Evolutionary conservation across 2,888 invertebrate genomes (phyloP), one percentile per base, ranked within the genome.

Genomic region (Leptogaster cylindrica): DNA sequence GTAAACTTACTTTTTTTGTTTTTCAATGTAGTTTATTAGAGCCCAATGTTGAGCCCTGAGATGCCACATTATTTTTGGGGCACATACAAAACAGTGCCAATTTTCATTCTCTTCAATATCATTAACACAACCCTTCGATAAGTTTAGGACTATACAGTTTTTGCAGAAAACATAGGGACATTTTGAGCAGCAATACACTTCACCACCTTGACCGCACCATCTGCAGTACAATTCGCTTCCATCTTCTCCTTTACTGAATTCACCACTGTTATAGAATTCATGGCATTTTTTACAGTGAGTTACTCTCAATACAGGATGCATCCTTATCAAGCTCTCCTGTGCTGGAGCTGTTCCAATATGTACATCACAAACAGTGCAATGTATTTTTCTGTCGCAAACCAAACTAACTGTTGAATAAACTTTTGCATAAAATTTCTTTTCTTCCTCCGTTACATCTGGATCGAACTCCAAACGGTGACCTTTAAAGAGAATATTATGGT

Each of bases 171-270:
- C 89, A 81, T 85, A 88, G 51, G 88, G 86, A 71, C 92, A 92
- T 70, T 86, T 85, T 1, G 91, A 87, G 75, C 92, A 92, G 76
- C 91, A 92, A 75, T 90, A 88, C 1, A 92, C 89, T 79, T 89
- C 88, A 3, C 89, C 89, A 3, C 87, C 92, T 77, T 92, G 91
- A 0, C 91, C 92, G 75, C 92, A 92, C 92, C 91, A 92, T 52
- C 91, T 85, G 73, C 92, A 92, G 75, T 91, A 92, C 70, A 92
- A 80, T 77, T 92, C 92, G 12, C 91, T 91, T 20, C 90, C 90
- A 81, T 92, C 92, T 77, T 91, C 91, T 55, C 91, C 91, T 80
- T 90, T 90, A 68, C 89, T 90, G 78, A 92, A 92, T 73, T 89
- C 90, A 3, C 91, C 91, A 77, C 90, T 90, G 63, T 89, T 89